These are phyloP conservation scores for Caenorhabditis tropicalis DNA, from an alignment of 1,140 invertebrate genomes.

Conservation along the genomic window DNA sequence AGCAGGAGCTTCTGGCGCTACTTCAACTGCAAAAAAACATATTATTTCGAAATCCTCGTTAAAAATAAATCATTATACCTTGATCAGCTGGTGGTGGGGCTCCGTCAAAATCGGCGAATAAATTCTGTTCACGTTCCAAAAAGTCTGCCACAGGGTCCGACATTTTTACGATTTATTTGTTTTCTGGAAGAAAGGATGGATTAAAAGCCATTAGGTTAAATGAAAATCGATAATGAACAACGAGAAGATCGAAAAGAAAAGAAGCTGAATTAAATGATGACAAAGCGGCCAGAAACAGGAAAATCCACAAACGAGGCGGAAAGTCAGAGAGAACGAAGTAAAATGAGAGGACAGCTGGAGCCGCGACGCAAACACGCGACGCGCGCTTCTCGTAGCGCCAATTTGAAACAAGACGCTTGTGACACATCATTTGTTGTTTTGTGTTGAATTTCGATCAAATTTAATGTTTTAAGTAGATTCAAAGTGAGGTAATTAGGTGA, in stretches of 20 bases:
- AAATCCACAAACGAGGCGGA: background rate
- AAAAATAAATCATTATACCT: background rate
- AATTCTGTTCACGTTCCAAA: slow-evolving; percentile 14
- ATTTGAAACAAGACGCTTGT: background rate
- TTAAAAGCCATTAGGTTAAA: background rate
- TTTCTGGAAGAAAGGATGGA: background rate
- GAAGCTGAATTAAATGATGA: too few relatives aligned
- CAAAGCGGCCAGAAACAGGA: slow-evolving; percentile 18
- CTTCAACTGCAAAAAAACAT: background rate
- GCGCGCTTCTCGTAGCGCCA: background rate
- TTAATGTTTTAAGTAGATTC: background rate
- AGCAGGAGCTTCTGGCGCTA: background rate
- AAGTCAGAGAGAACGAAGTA: background rate
- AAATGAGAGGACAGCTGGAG: slow-evolving; percentile 32
- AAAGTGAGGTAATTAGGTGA: too few relatives aligned
- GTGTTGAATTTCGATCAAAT: background rate
- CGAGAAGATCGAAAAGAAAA: background rate
- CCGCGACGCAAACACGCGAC: slow-evolving; percentile 24
- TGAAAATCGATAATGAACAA: background rate
- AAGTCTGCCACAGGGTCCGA: slow-evolving; percentile 9
- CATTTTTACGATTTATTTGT: background rate
- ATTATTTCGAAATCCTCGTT: background rate
- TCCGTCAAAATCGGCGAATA: slow-evolving; percentile 29
- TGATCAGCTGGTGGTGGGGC: slow-evolving; percentile 13
- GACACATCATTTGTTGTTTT: too few relatives aligned